Percentiles rank a stretch among this genome's conserved stretches.
Conservation (phyloP, 2,113 vertebrate genomes). For the Baryphthengus martii region DNA sequence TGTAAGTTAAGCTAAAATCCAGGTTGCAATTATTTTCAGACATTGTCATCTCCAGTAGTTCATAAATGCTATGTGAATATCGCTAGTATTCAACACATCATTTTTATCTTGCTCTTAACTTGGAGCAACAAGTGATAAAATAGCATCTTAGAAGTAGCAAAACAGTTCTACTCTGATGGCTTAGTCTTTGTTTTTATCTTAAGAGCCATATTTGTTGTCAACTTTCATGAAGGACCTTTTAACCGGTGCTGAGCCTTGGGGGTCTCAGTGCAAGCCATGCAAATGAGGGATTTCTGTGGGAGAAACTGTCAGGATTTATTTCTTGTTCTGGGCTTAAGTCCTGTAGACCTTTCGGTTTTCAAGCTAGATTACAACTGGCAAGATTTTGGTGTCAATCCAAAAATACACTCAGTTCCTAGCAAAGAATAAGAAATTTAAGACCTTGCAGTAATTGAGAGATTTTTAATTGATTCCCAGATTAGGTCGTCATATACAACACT, state of each 20-base stretch:
- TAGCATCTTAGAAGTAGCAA: not conserved
- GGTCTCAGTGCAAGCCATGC: not conserved
- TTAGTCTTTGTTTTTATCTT: not conserved
- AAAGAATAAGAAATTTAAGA: not conserved
- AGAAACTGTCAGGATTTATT: not conserved
- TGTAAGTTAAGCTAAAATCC: not conserved
- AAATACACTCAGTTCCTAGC: not conserved
- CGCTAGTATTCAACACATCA: not conserved
- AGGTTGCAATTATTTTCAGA: not conserved
- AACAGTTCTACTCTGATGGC: not conserved
- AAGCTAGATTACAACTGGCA: not conserved
- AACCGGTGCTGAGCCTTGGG: not conserved
- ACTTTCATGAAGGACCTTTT: not conserved
- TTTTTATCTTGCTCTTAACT: not conserved
- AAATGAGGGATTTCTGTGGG: not conserved
- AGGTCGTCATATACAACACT: not conserved
- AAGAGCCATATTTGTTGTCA: not conserved
- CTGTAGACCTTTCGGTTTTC: not conserved
- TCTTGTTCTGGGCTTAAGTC: not conserved
- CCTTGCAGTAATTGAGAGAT: not conserved
- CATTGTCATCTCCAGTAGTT: not conserved
- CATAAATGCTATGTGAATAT: not conserved
- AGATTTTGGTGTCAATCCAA: not conserved
- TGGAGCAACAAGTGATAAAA: not conserved
- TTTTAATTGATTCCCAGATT: not conserved